A percentile compares a stretch with the other conserved stretches of the same genome.
Conservation (phyloP, 1,140 invertebrate genomes). For the Matsumurasca onukii region DNA sequence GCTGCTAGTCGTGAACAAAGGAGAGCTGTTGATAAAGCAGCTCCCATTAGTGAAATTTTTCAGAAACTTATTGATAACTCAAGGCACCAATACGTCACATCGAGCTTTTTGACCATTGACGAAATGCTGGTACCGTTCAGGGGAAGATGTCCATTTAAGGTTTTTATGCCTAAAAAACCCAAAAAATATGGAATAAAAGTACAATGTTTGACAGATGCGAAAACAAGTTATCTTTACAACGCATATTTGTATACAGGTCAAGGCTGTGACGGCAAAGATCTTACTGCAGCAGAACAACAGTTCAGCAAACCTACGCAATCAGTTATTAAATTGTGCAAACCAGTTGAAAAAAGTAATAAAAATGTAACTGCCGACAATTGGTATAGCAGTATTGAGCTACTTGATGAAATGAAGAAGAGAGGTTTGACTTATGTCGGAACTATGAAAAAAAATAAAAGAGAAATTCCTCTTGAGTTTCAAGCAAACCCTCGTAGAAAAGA, state of each 20-base stretch:
- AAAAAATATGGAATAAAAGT: too few species aligned
- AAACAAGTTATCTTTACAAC: too few species aligned
- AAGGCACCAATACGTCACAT: too few species aligned
- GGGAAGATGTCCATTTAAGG: too few species aligned
- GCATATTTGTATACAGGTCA: conserved; percentile 45
- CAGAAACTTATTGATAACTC: too few species aligned
- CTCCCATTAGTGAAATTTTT: too few species aligned
- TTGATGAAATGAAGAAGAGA: conserved; percentile 43
- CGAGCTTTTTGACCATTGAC: too few species aligned
- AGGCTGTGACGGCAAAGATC: conserved; percentile 35
- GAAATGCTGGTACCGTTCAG: too few species aligned
- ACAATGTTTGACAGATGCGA: too few species aligned
- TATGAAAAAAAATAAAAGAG: conserved; percentile 50
- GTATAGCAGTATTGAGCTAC: conserved; percentile 47
- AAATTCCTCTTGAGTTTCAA: conserved; percentile 45
- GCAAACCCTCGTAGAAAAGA: conserved; percentile 10
- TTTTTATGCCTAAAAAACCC: too few species aligned
- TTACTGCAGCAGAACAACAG: conserved; percentile 36
- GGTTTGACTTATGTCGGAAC: conserved; percentile 48
- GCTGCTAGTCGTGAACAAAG: too few species aligned
- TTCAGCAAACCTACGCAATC: conserved; percentile 39
- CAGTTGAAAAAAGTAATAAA: conserved; percentile 42
- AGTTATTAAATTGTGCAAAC: conserved; percentile 41
- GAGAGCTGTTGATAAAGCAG: too few species aligned
- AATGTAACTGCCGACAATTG: conserved; percentile 48